Evolutionary conservation across 2,888 invertebrate species (phyloP), one percentile per base, ranked within the genome.

Genomic region (Iphiclides podalirius): DNA sequence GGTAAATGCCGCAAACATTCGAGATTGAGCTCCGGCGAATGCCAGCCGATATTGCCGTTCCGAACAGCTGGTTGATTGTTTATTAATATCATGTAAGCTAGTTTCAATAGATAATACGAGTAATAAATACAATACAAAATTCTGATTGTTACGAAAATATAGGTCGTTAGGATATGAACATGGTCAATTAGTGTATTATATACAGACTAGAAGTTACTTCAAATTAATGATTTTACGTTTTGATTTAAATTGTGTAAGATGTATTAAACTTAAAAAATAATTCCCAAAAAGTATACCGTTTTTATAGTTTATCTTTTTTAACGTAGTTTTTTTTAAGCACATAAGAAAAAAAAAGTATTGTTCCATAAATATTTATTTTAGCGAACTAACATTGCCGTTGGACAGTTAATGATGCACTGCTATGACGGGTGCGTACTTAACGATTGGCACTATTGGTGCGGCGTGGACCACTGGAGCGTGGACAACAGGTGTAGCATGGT

Each of bases 321-420:
- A n/a, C n/a, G n/a, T n/a, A n/a, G n/a, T n/a, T n/a, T n/a, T n/a
- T n/a, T n/a, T n/a, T n/a, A n/a, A n/a, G n/a, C n/a, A n/a, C n/a
- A 40, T 8, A 11, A 39, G 23, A 7, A 20, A 7, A 12, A 20
- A 8, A 1, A 15, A 11, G 11, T 37, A 7, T 16, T 33, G 7
- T 28, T 28, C 2, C 15, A 38, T 43, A 49, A 47, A 47, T 43
- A 49, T 49, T 38, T 49, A 49, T 49, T 48, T 37, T 0, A n/a
- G 4, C 8, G 12, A 31, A 4, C n/a, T 4, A 7, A 3, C 15
- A 37, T 33, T n/a, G 23, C 4, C 20, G 33, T 20, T 41, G 33
- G 28, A 40, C 13, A 16, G 1, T 62, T 55, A 77, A 68, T 86
- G 83, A 61, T 86, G 87, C 0, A 86, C 79, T 0, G 79, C 64